phyloP scores from a whole-genome alignment of 2,113 vertebrate genomes.

The Hippolais icterina region DNA sequence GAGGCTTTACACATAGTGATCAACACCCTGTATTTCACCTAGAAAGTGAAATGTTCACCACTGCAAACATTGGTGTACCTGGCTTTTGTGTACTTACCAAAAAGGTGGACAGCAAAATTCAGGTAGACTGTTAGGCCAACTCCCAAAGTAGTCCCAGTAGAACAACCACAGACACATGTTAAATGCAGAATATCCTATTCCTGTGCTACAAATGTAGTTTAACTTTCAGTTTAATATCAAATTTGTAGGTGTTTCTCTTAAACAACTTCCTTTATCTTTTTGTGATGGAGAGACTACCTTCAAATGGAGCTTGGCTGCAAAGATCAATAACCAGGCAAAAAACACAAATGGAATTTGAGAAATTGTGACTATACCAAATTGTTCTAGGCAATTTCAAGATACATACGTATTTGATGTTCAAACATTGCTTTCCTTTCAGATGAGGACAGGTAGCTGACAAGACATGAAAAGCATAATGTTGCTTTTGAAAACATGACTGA shows the following conservation, averaged over 20 bases:
- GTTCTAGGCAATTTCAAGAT: constrained; percentile 30
- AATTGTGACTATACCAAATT: constrained; percentile 44
- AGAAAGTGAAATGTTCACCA: background rate
- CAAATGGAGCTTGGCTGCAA: constrained; percentile 58
- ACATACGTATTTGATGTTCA: background rate
- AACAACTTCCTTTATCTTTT: constrained; percentile 61
- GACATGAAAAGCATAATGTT: background rate
- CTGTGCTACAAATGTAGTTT: background rate
- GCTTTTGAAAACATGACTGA: background rate
- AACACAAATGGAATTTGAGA: constrained; percentile 57
- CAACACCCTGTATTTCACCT: background rate
- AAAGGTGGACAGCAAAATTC: background rate
- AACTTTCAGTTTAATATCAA: background rate
- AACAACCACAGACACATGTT: background rate
- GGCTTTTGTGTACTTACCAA: background rate
- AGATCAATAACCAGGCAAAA: constrained; percentile 62
- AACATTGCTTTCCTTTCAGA: background rate
- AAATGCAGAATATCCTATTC: background rate
- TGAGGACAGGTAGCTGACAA: background rate
- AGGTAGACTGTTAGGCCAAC: background rate
- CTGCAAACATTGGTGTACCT: background rate
- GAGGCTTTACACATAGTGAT: background rate
- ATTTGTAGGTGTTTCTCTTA: constrained; percentile 51
- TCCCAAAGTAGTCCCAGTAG: background rate
- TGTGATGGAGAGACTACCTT: constrained; percentile 60